phyloP scores from a whole-genome alignment of 2,888 invertebrate genomes.

The Ptychoptera contaminata region DNA sequence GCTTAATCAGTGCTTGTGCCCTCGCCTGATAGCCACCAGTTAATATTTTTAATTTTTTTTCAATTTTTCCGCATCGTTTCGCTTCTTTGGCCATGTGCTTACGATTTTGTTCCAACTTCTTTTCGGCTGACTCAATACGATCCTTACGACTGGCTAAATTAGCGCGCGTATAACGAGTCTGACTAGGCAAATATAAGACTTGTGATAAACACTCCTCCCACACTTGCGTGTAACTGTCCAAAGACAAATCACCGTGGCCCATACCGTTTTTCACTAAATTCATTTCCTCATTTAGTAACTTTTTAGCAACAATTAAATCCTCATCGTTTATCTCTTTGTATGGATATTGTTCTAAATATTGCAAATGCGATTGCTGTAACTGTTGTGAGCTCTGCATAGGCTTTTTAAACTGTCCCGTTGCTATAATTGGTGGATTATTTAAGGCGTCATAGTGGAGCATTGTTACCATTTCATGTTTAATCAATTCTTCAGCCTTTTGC shows the following conservation, averaged over 20 bases:
- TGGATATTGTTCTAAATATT: constrained; percentile 74
- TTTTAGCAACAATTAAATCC: constrained; percentile 49
- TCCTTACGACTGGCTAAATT: constrained; percentile 94
- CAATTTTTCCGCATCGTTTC: constrained; percentile 91
- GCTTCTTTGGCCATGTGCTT: constrained; percentile 95
- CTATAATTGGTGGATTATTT: constrained; percentile 56
- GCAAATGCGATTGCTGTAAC: constrained; percentile 38
- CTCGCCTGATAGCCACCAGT: constrained; percentile 77
- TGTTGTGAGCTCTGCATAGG: constrained; percentile 16
- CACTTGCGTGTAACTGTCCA: constrained; percentile 85
- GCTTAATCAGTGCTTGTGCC: constrained; percentile 75
- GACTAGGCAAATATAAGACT: constrained; percentile 80
- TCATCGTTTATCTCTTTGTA: constrained; percentile 56
- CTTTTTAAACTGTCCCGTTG: constrained; percentile 14
- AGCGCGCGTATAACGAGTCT: constrained; percentile 84
- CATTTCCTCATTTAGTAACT: constrained; percentile 66
- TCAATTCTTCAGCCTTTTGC: constrained; percentile 90
- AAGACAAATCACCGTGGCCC: constrained; percentile 85
- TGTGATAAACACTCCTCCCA: constrained; percentile 95
- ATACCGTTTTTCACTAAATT: constrained; percentile 80
- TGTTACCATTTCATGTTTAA: constrained; percentile 90
- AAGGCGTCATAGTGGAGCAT: constrained; percentile 87
- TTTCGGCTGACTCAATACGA: constrained; percentile 82
- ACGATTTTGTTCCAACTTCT: constrained; percentile 81
- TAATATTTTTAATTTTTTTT: constrained; percentile 92